These are phyloP conservation scores for Harpagus bidentatus DNA, from an alignment of 2,113 vertebrate species.

Conservation along the genomic window DNA sequence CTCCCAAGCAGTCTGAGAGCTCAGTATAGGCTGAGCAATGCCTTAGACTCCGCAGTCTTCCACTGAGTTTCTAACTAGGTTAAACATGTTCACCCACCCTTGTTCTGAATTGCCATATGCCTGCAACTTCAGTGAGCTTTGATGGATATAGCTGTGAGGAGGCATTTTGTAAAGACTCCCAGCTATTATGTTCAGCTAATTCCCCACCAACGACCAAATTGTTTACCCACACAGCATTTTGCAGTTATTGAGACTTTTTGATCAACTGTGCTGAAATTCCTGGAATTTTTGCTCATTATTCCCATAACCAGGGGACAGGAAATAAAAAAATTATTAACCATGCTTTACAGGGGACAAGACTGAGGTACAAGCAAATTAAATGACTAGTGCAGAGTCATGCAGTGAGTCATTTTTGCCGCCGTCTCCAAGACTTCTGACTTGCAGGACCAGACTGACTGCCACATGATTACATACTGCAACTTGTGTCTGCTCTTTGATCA, in stretches of 20 bases:
- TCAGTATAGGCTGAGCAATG: background rate
- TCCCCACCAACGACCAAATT: background rate
- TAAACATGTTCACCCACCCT: constrained; percentile 27
- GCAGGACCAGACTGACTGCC: background rate
- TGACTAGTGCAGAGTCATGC: background rate
- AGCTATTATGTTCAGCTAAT: background rate
- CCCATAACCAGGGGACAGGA: background rate
- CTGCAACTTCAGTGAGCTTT: constrained; percentile 8
- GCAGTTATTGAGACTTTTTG: background rate
- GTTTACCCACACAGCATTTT: background rate
- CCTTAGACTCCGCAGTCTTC: background rate
- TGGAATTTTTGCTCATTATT: background rate
- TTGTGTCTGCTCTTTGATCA: background rate
- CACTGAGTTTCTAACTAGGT: constrained; percentile 21
- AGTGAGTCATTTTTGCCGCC: background rate
- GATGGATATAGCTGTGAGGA: constrained; percentile 4
- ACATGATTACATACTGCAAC: accelerated
- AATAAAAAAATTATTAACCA: background rate
- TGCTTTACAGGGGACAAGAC: background rate
- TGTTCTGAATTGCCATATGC: constrained; percentile 35
- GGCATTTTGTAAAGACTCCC: background rate
- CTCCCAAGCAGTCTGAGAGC: background rate
- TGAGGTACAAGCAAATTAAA: background rate
- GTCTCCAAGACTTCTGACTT: background rate
- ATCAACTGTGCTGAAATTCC: background rate